Evolutionary conservation across 2,888 invertebrate species (phyloP), one percentile per base, ranked within the genome.

Genomic region (Neuroscelio doddi): DNA sequence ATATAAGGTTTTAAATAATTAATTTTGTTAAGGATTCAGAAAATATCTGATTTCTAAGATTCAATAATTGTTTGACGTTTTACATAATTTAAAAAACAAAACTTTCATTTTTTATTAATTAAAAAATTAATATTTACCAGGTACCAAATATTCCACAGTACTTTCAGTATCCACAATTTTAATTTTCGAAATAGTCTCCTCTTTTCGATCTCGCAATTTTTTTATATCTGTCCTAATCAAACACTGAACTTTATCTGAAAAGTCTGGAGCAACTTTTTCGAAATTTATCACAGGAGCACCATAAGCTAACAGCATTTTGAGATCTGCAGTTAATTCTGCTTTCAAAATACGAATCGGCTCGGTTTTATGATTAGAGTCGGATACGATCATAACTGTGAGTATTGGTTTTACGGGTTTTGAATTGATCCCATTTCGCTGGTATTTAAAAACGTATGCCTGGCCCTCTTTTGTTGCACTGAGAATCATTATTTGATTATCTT

Each of bases 381-480:
- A 86, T 0, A 88, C 88, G 10, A 92, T 87, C 79, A 88, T 87
- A 10, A 92, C 80, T 9, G 88, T 90, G 7, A 89, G 84, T 71
- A 86, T 87, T 2, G 91, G 90, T 82, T 90, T 91, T 0, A 91
- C 70, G 0, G 91, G 90, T 77, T 91, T 91, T 17, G 82, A 83
- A 16, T 85, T 82, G 69, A 82, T 91, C 88, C 93, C 93, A 85
- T 94, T 94, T 29, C 93, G 85, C 68, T 89, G 89, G 75, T 93
- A 91, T 46, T 90, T 88, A 81, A 93, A 96, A 52, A 93, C 86
- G 83, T 95, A 92, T 30, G 93, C 89, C 3, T 91, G 90, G 0
- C 96, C 96, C 76, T 90, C 92, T 71, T 91, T 88, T 0, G 94
- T 93, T 0, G 90, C 88, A 0, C 89, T 89, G 0, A 86, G 84